Base-by-base conservation (phyloP, 2,113 vertebrate genomes). In the Castor canadensis region DNA sequence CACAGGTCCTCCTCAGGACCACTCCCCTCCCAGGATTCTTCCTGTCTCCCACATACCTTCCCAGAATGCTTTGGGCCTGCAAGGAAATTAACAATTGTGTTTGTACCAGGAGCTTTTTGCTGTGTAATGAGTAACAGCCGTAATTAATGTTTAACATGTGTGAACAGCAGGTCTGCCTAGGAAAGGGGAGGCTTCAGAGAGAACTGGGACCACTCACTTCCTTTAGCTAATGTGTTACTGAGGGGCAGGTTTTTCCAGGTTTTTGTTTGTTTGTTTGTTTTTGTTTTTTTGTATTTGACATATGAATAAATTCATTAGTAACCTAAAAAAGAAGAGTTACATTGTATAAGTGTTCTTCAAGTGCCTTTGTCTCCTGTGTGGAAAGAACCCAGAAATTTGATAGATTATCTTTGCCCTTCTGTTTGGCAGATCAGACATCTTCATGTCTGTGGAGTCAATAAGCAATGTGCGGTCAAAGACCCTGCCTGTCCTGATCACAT, bases 121-220 rank as follows among this genome's bases (percentile, higher is more conserved):
- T 92, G 24, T 92, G 89, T 97, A 98, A 97, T 97, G 87, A 96
- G 87, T 96, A 97, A 98, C 96, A 94, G 89, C 96, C 54, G 20
- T 94, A 97, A 97, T 98, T 96, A 98, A 97, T 97, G 93, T 97
- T 97, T 98, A 98, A 97, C 97, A 97, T 40, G 26, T 96, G 92
- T 91, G 92, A 97, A 90, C 96, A 97, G 94, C 97, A 94, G 96
- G 86, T 97, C 94, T 95, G 73, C 86, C 17, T 49, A 89, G 91
- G 67, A 66, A 79, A 69, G 66, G 7, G 75, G 80, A 69, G 26
- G 35, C 86, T 94, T 86, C 91, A 38, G 32, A 93, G 87, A 91
- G 49, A 88, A 54, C 81, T 76, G 83, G 87, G 85, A 95, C 94
- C 88, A 7, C 83, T 95, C 5, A 7, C 89, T 96, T 96, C 81